phyloP scores from a whole-genome alignment of 1,140 invertebrate genomes.

The Drosophila orena region DNA sequence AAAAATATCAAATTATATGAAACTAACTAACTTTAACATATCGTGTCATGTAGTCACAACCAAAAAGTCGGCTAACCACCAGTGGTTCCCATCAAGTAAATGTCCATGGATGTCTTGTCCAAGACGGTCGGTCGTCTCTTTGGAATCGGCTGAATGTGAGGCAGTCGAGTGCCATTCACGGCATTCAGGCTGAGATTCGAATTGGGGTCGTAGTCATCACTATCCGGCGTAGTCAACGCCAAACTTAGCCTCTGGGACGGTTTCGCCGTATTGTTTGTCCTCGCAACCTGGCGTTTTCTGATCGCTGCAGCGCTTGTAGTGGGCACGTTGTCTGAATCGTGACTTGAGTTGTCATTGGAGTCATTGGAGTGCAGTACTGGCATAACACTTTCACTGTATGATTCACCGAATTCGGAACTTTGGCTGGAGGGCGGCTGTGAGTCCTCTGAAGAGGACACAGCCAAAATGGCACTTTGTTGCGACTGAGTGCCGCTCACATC shows the following conservation, averaged over 20 bases:
- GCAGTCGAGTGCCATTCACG: constrained; percentile 63
- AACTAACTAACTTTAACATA: no score
- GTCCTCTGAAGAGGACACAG: not conserved
- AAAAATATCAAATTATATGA: not conserved
- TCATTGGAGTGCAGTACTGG: no score
- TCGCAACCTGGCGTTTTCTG: not conserved
- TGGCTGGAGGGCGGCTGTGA: no score
- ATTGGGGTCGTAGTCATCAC: constrained; percentile 51
- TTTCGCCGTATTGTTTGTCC: no score
- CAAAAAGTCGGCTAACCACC: constrained; percentile 12
- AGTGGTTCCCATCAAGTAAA: constrained; percentile 64
- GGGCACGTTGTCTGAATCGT: not conserved
- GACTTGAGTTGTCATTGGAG: not conserved
- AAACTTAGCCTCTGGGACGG: not conserved
- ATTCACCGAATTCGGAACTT: not conserved
- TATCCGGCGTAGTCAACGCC: not conserved
- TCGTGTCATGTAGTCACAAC: not conserved
- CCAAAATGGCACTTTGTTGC: no score
- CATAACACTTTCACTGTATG: not conserved
- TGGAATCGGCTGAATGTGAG: constrained; percentile 64
- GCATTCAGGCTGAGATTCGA: constrained; percentile 61
- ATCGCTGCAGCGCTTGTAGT: constrained; percentile 4
- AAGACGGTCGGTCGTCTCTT: constrained; percentile 38
- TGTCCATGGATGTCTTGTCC: constrained; percentile 49
- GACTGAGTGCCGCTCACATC: constrained; percentile 49